Base-by-base conservation (phyloP, 2,888 invertebrate species). In the Caradrina clavipalpis region DNA sequence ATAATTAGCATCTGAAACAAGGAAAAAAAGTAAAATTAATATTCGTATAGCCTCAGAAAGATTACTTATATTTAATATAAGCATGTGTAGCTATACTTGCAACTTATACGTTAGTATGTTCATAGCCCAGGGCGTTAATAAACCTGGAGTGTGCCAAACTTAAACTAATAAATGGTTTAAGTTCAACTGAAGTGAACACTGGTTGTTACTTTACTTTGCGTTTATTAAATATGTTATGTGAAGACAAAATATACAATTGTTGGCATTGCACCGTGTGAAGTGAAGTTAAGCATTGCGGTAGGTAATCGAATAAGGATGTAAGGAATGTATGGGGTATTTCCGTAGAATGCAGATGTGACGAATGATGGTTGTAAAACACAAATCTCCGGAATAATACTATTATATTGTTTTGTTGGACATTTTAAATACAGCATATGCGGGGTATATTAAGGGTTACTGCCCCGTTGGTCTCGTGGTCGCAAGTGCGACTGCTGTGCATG, bases 1-100 rank as follows among this genome's bases (percentile, higher is more conserved):
- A 87, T 95, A 93, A 80, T 93, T 92, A 85, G 93, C 94, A 91
- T 94, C 96, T 96, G 95, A 84, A 95, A 95, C 88, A 87, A 92
- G 74, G 78, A 73, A 80, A 76, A 15, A 55, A 53, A 39, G 45
- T 7, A 19, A 35, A 19, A 39, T 75, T 45, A 56, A 0, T 11
- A 64, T 62, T 42, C 13, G 22, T 31, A 17, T 26, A 26, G 15
- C 17, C 1, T 42, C 15, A 2, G 2, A 26, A 45, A 19, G 5
- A 4, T 45, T 15, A 58, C 13, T n/a, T 26, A 26, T 21, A 42
- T 19, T 55, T 19, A 17, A n/a, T n/a, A 4, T 45, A 13, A 22
- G 22, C 15, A 13, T 53, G 19, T 11, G 5, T 6, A 31, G 8
- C 53, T 35, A 11, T 21, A 64, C 21, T 47, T 47, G 26, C 26